These are phyloP conservation scores for Himalopsyche phryganea DNA, from an alignment of 1,140 invertebrate genomes.

Conservation along the genomic window DNA sequence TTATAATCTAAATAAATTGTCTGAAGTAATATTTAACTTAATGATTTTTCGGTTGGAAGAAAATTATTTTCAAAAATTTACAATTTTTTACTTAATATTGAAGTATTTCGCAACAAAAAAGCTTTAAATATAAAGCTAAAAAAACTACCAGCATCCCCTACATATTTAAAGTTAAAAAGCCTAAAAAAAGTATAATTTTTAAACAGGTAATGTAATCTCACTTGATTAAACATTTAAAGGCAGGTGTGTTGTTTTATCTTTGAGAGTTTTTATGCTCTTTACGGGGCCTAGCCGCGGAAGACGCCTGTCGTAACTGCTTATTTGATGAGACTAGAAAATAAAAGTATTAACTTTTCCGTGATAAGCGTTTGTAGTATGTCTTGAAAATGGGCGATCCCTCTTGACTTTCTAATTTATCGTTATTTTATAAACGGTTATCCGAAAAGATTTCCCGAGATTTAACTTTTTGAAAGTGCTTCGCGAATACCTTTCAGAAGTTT, in stretches of 20 bases:
- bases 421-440: not conserved
- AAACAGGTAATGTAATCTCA: conserved; percentile 27
- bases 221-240: conserved; percentile 31
- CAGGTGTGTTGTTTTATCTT: conserved; percentile 21
- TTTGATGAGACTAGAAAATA: conserved; percentile 7
- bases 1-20: too few species aligned
- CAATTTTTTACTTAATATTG: too few species aligned
- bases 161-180: not conserved
- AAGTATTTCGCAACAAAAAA: too few species aligned
- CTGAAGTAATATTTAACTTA: too few species aligned
- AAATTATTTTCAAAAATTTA: too few species aligned
- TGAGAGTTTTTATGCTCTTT: conserved; percentile 13
- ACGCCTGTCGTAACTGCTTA: conserved; percentile 5
- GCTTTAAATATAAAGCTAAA: too few species aligned
- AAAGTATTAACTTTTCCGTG: conserved; percentile 1
- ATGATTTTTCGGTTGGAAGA: too few species aligned
- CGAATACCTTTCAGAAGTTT: too few species aligned
- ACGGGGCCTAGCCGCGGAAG: not conserved
- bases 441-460: not conserved
- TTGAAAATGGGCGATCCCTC: not conserved
- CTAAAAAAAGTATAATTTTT: conserved; percentile 23
- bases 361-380: not conserved
- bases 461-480: too few species aligned
- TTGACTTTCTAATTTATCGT: not conserved
- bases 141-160: not conserved